These are phyloP conservation scores for Oscheius sp. DNA, from an alignment of 1,140 invertebrate genomes.

Conservation along the genomic window DNA sequence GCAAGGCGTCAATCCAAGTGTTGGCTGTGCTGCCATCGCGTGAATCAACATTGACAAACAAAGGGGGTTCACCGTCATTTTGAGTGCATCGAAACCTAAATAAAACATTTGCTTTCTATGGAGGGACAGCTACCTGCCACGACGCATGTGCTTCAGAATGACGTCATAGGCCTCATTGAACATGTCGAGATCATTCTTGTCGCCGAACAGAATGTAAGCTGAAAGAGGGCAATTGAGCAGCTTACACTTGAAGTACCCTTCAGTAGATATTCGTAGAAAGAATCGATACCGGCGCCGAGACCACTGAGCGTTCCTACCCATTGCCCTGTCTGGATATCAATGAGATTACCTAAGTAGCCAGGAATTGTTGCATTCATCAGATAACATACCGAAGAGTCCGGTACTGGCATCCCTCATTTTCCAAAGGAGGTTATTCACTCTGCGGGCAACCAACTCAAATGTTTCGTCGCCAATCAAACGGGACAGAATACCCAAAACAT, in stretches of 20 bases:
- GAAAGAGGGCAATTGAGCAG: no score
- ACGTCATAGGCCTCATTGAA: conserved; percentile 69
- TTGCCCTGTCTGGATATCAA: conserved; percentile 70
- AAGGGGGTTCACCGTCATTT: conserved; percentile 68
- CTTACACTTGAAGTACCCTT: conserved; percentile 63
- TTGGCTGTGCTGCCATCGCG: conserved; percentile 68
- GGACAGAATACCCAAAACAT: background rate
- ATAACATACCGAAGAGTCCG: background rate
- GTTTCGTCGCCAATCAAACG: background rate
- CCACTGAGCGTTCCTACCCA: conserved; percentile 70
- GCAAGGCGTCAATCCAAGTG: conserved; percentile 72
- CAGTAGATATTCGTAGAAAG: conserved; percentile 72
- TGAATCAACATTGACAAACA: conserved; percentile 75
- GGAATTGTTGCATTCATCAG: background rate
- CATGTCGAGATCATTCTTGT: conserved; percentile 67
- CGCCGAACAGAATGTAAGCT: conserved; percentile 71
- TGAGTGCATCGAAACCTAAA: conserved; percentile 37
- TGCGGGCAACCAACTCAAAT: conserved; percentile 1
- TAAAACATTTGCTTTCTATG: background rate
- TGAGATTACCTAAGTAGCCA: conserved; percentile 65
- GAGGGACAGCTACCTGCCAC: conserved; percentile 63
- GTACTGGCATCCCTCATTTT: background rate
- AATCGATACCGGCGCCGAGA: conserved; percentile 70
- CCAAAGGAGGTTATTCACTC: background rate
- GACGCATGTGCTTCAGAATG: conserved; percentile 69